Evolutionary conservation across 2,797 vertebrate genomes (phyloP), one percentile per base, ranked within the genome.

Genomic region (Ciconia nigra): DNA sequence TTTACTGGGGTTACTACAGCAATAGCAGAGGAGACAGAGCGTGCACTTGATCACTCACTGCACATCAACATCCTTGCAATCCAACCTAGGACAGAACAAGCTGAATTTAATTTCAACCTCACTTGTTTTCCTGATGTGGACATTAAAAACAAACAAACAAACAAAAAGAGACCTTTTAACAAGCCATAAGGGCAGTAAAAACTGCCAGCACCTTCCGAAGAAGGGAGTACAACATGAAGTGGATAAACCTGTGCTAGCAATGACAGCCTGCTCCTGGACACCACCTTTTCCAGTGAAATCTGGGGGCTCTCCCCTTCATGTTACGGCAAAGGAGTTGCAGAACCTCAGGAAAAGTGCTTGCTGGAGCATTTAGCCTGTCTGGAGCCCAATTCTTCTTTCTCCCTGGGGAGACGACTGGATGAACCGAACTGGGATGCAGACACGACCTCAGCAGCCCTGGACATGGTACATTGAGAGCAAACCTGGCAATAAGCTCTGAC

Each of bases 391-490:
- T 29, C 35, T 59, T 24, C 26, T n/a, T 73, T 33, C 21, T 58
- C 6, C 13, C 10, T 28, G 31, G 5, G 10, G 20, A 44, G 19
- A 37, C 1, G 8, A 39, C 51, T 16, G 0, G 1, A 58, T 31
- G 26, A 74, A 49, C 16, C 1, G 2, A 55, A 74, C 19, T 10
- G 20, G 61, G 49, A 63, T 70, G 26, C 35, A 89, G 52, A 31
- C 42, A 78, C 29, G 13, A 25, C 11, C 9, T 8, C 25, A 59
- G 28, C 47, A 44, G 25, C 55, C 35, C 25, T 7, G 9, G 39
- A 33, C 21, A 15, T 0, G 12, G 31, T 22, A 57, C 1, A 0
- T 9, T 33, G 44, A 39, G 3, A 39, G 26, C 17, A 66, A 79
- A 71, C 8, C n/a, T 8, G 24, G 33, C 31, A 66, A 39, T 16